phyloP scores from a whole-genome alignment of 2,113 vertebrate genomes.

The Eira barbara region DNA sequence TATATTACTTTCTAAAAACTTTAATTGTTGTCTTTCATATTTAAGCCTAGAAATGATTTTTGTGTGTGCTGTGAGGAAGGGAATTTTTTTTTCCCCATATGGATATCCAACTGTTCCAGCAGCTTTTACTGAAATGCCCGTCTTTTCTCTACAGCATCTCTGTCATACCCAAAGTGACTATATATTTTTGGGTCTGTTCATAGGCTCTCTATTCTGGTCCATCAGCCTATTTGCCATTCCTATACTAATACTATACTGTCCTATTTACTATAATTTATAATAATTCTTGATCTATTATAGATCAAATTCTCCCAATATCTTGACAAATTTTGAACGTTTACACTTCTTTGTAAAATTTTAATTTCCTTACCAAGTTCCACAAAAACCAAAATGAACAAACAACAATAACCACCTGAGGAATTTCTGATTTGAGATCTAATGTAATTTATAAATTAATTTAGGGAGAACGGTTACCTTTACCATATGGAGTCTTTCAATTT shows the following conservation, averaged over 20 bases:
- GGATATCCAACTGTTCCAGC: background rate
- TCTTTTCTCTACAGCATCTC: background rate
- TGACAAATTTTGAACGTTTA: background rate
- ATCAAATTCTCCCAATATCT: background rate
- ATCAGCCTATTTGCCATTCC: background rate
- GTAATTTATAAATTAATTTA: background rate
- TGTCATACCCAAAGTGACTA: background rate
- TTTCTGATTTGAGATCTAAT: background rate
- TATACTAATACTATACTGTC: background rate
- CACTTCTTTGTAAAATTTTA: background rate
- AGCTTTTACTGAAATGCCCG: background rate
- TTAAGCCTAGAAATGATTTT: background rate
- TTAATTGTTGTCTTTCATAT: background rate
- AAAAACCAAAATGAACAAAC: background rate
- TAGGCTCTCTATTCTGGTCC: background rate
- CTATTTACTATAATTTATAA: slow-evolving; percentile 1
- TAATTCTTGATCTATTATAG: background rate
- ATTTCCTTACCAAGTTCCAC: background rate
- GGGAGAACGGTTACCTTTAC: background rate
- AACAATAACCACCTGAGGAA: background rate
- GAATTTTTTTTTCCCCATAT: background rate
- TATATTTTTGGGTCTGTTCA: background rate
- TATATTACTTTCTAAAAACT: background rate
- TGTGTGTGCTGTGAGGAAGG: background rate
- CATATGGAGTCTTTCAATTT: background rate